A percentile compares a stretch with the other conserved stretches of the same genome.
Conservation (phyloP, 2,797 vertebrate genomes). For the Silurus lanzhouensis region DNA sequence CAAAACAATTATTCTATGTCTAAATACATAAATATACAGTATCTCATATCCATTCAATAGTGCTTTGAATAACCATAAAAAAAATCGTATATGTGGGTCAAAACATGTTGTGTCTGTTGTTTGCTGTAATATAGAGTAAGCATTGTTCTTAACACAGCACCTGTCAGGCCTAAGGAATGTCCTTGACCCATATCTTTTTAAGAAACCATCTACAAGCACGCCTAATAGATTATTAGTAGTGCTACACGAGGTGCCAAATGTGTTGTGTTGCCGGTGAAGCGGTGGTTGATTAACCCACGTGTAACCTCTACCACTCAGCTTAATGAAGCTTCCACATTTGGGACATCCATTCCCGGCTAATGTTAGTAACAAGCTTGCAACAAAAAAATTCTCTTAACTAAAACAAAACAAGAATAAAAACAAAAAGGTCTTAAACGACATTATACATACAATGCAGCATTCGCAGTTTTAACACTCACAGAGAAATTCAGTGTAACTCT, state of each 20-base stretch:
- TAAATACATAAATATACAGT: too few relatives aligned
- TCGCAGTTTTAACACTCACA: too few relatives aligned
- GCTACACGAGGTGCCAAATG: neutral
- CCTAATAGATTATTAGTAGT: neutral
- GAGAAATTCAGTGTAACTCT: too few relatives aligned
- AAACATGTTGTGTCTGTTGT: neutral
- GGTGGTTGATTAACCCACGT: neutral
- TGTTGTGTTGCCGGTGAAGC: neutral
- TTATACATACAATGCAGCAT: too few relatives aligned
- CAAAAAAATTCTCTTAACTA: neutral
- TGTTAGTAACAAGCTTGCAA: neutral
- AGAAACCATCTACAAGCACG: neutral
- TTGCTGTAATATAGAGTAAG: neutral
- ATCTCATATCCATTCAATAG: too few relatives aligned
- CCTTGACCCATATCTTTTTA: neutral
- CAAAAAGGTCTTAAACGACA: too few relatives aligned
- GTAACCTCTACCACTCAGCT: neutral
- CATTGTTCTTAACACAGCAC: neutral
- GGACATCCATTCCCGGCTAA: neutral
- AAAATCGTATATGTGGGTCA: neutral
- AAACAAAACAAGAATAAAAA: neutral
- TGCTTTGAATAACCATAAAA: neutral
- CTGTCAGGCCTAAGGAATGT: neutral
- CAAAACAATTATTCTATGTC: too few relatives aligned
- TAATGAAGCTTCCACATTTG: slow-evolving; percentile 2